phyloP scores from a whole-genome alignment of 1,140 invertebrate genomes.

The Oreohelix idahoensis region DNA sequence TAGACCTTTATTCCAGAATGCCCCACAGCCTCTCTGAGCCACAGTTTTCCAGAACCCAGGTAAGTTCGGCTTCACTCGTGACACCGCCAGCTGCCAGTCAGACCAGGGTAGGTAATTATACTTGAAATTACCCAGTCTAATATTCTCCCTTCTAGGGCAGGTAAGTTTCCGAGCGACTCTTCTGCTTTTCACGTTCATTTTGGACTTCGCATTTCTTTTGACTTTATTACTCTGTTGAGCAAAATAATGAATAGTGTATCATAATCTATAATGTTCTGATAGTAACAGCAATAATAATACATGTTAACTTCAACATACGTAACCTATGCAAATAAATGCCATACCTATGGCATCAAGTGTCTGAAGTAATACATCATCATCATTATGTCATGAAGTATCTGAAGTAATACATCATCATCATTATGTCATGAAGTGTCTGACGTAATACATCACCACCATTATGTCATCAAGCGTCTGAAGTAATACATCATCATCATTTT shows the following conservation, averaged over 20 bases:
- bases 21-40: neutral
- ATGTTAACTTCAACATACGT: too few species aligned
- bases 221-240: neutral
- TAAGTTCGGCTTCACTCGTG: neutral
- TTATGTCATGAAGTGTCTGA: too few species aligned
- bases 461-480: too few species aligned
- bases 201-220: neutral
- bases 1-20: neutral
- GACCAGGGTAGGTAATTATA: slow-evolving; percentile 17
- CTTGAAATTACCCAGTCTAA: neutral
- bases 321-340: too few species aligned
- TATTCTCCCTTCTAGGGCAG: neutral
- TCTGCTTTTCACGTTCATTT: neutral
- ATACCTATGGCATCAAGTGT: too few species aligned
- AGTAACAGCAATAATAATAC: too few species aligned
- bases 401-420: too few species aligned
- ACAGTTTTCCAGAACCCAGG: neutral
- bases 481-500: too few species aligned
- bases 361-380: too few species aligned
- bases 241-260: neutral
- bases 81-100: slow-evolving; percentile 1
- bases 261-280: too few species aligned
- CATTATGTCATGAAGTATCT: too few species aligned
- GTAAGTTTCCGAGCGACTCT: neutral
- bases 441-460: too few species aligned